Conservation (phyloP, 2,888 invertebrate genomes). For the Meteorus cinctellus region DNA sequence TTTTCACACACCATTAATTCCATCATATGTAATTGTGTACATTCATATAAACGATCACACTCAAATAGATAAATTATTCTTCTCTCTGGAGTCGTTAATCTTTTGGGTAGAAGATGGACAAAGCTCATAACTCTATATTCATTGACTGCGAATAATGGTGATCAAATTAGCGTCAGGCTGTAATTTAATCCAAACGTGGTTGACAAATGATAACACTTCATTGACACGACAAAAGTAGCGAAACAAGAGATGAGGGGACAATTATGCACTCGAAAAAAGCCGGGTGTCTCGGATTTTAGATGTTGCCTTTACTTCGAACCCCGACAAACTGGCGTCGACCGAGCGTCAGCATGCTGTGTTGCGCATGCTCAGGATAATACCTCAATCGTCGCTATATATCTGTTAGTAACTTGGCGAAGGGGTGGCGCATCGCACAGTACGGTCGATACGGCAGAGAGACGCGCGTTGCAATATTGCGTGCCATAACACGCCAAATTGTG, state of each 20-base stretch:
- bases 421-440: slow-evolving; percentile 51
- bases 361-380: slow-evolving; percentile 64
- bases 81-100: slow-evolving; percentile 6
- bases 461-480: slow-evolving; percentile 38
- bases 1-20: neutral
- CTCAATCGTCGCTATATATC: slow-evolving; percentile 4
- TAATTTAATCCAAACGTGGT: neutral
- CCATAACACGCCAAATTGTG: slow-evolving; percentile 28
- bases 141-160: neutral
- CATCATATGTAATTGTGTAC: neutral
- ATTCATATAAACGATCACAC: neutral
- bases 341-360: slow-evolving; percentile 56
- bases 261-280: slow-evolving; percentile 48
- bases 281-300: slow-evolving; percentile 57
- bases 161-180: neutral
- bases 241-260: neutral
- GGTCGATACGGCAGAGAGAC: slow-evolving; percentile 67
- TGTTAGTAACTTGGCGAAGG: slow-evolving; percentile 19
- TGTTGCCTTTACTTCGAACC: slow-evolving; percentile 68
- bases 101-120: neutral
- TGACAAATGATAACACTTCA: slow-evolving; percentile 3
- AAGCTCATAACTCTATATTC: slow-evolving; percentile 10
- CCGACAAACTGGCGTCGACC: slow-evolving; percentile 71
- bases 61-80: neutral
- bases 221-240: slow-evolving; percentile 33